Conservation (phyloP, 2,797 vertebrate species). For the Pangasius mekongensis region DNA sequence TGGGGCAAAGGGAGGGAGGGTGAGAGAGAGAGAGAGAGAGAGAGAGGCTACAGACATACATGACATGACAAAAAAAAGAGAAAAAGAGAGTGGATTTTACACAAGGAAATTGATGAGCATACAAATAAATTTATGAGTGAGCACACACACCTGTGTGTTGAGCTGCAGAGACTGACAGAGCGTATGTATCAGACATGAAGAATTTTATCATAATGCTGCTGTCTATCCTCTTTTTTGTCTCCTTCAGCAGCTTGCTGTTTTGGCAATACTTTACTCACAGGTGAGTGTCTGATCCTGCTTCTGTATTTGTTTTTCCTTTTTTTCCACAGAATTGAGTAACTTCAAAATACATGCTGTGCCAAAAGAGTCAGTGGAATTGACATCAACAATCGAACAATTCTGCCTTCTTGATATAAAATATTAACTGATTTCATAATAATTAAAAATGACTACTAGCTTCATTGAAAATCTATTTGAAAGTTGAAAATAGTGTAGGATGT, state of each 20-base stretch:
- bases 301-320: neutral
- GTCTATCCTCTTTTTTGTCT: neutral
- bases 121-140: neutral
- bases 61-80: too few species aligned
- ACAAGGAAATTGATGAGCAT: too few species aligned
- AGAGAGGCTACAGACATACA: too few species aligned
- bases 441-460: neutral
- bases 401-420: neutral
- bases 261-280: neutral
- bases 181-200: neutral
- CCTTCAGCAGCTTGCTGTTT: neutral
- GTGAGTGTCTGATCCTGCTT: neutral
- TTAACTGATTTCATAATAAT: neutral
- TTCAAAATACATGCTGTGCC: neutral
- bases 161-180: neutral
- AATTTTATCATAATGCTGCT: neutral
- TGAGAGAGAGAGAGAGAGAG: neutral
- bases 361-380: neutral
- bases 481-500: too few species aligned
- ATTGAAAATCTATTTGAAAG: too few species aligned
- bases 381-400: neutral
- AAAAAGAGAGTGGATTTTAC: neutral
- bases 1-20: neutral
- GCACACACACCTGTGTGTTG: neutral
- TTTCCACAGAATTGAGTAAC: neutral